Base-by-base conservation (phyloP, 2,888 invertebrate genomes). In the Agrypnus murinus region DNA sequence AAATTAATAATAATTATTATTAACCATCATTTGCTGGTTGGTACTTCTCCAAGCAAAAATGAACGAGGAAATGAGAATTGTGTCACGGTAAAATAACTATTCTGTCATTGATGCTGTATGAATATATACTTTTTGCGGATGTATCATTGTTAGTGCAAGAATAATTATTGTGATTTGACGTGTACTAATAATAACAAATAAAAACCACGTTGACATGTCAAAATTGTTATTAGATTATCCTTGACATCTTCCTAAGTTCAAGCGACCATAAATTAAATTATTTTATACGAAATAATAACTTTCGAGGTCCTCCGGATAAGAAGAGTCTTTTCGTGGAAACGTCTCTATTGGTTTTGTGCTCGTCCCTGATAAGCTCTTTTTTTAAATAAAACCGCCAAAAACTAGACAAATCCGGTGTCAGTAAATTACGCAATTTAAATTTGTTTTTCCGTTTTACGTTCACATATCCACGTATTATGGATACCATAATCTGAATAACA, bases 331-430 rank as follows among this genome's bases (percentile, higher is more conserved):
- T 50, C 50, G 31, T 31, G 31, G 55, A 55, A 36, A 17, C 6
- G 53, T 9, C 32, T n/a, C n/a, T n/a, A n/a, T n/a, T n/a, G n/a
- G n/a, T n/a, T 57, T 17, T 7, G 17, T 19, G 38, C n/a, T n/a
- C n/a, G n/a, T 57, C 40, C 58, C n/a, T 58, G 55, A 36, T 36
- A 14, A 4, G 6, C 36, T 43, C 14, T 15, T n/a, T 8, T 12
- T 40, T 36, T 40, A 4, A 40, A 7, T n/a, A 7, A n/a, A 58
- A 43, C 43, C 12, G 36, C 58, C 43, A 43, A 14, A 38, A 58
- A 58, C 58, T 58, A 43, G 58, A 43, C 17, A 58, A 43, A 58
- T 58, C 58, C 58, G 58, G 58, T 19, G n/a, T 25, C 25, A 6
- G 6, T 9, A 14, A 43, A 43, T 58, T 58, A 15, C 43, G 58